These are phyloP conservation scores for Sisor rabdophorus DNA, from an alignment of 2,113 vertebrate species.

Conservation along the genomic window DNA sequence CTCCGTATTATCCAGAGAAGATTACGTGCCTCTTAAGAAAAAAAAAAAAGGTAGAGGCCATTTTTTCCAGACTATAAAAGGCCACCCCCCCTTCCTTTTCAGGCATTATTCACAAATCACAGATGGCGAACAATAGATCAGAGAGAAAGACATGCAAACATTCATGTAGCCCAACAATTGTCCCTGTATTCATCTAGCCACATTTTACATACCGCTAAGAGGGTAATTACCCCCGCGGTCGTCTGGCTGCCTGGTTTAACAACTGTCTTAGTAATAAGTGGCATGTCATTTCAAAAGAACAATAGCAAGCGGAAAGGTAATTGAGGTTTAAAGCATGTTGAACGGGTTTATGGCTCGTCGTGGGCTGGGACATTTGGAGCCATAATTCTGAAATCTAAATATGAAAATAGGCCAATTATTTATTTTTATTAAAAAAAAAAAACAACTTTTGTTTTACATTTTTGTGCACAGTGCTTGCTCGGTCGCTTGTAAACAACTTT, in stretches of 20 bases:
- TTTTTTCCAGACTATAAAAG: conserved; percentile 30
- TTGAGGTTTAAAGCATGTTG: conserved; percentile 51
- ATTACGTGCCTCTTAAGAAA: conserved; percentile 2
- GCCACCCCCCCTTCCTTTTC: background rate
- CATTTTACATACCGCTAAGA: conserved; percentile 52
- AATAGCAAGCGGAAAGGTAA: conserved; percentile 42
- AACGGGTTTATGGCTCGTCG: conserved; percentile 49
- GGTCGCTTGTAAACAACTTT: too few species aligned
- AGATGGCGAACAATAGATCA: conserved; percentile 57
- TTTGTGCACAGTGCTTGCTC: too few species aligned
- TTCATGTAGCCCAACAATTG: conserved; percentile 53
- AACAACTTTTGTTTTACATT: background rate
- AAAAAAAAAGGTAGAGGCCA: conserved; percentile 24
- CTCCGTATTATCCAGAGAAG: conserved; percentile 10
- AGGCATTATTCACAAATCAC: conserved; percentile 45
- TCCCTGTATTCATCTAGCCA: conserved; percentile 45
- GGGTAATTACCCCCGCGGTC: conserved; percentile 44
- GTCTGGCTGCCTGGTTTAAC: conserved; percentile 56
- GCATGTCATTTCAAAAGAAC: conserved; percentile 33
- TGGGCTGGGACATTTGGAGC: conserved; percentile 29
- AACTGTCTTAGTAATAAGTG: conserved; percentile 33
- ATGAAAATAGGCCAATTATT: background rate
- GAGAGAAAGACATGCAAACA: conserved; percentile 49
- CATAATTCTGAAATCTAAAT: conserved; percentile 4
- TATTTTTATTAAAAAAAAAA: background rate